Base-by-base conservation (phyloP, 2,797 vertebrate species). In the Enteromius unitaeniatus region DNA sequence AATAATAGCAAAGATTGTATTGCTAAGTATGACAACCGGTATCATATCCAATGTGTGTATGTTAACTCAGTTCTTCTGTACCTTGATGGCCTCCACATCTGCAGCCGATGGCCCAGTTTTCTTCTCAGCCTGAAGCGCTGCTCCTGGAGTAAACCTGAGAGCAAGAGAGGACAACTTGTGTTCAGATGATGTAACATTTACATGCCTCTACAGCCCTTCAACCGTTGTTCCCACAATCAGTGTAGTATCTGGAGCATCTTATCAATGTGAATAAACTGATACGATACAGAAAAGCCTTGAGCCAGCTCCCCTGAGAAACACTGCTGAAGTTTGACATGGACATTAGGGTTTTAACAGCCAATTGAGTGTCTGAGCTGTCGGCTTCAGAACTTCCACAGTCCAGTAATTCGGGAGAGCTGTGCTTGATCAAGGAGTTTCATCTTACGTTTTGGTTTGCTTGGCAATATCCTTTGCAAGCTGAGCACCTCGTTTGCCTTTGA, bases 401-500 rank as follows among this genome's bases (percentile, higher is more conserved):
- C 91, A 94, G 95, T 96, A 95, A 93, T 96, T 97, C 95, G 94
- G 95, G 97, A 96, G 95, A 95, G 91, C 95, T 93, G 93, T 91
- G 92, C 91, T 93, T 92, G 87, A 85, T 91, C 88, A 91, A 91
- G 92, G 92, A 92, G 91, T 92, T 87, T 95, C 91, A 87, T 96
- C 98, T 99, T 97, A 99, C 98, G 97, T 99, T 98, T 99, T 99
- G 81, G 96, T 95, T 95, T 96, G 96, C 95, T 95, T 98, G 96
- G 96, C 97, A 96, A 99, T 98, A 96, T 99, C 98, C 97, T 99
- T 99, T 95, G 97, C 98, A 95, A 99, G 97, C 89, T 99, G 97
- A 95, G 97, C 97, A 94, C 98, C 98, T 91, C 96, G 97, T 95
- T 99, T 99, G 95, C 98, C 98, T 95, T 98, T 99, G 96, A 99